Evolutionary conservation across 1,140 invertebrate genomes (phyloP).

Genomic region (Thaumatotibia leucotreta): DNA sequence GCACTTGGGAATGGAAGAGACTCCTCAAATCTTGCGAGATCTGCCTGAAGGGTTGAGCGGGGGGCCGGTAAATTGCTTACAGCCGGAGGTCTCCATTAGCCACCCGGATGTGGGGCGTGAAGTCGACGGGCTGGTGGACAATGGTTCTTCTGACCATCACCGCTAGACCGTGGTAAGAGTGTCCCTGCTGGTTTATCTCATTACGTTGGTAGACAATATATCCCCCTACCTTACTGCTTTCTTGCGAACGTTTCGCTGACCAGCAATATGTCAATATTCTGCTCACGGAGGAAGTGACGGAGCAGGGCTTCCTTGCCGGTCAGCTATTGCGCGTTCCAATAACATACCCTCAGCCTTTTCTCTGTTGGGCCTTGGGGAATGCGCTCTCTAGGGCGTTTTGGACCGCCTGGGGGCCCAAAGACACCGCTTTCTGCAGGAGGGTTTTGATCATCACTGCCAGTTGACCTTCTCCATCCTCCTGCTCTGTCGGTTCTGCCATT

Average conservation of each 20-base stretch:
- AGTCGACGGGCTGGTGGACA: conserved; percentile 1
- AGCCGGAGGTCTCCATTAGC: background rate
- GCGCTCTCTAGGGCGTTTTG: too few relatives aligned
- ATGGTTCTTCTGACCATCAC: background rate
- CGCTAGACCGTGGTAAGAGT: background rate
- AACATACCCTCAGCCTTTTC: too few relatives aligned
- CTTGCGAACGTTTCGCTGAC: background rate
- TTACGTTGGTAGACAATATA: background rate
- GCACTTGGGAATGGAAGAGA: background rate
- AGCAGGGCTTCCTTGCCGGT: background rate
- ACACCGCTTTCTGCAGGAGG: too few relatives aligned
- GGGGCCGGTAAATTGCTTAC: background rate
- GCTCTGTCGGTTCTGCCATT: too few relatives aligned
- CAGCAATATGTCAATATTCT: conserved; percentile 7
- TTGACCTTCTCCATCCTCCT: too few relatives aligned
- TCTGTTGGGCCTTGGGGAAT: too few relatives aligned
- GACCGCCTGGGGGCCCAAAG: too few relatives aligned
- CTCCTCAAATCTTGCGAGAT: background rate
- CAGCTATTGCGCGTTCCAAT: too few relatives aligned
- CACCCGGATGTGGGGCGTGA: background rate
- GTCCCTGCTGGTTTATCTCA: background rate
- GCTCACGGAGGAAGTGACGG: background rate
- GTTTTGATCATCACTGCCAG: too few relatives aligned
- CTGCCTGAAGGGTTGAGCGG: background rate
- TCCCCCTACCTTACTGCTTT: background rate